A percentile compares a stretch with the other conserved stretches of the same genome.
phyloP scores from a whole-genome alignment of 2,888 invertebrate genomes.

The Archips crataeganus region DNA sequence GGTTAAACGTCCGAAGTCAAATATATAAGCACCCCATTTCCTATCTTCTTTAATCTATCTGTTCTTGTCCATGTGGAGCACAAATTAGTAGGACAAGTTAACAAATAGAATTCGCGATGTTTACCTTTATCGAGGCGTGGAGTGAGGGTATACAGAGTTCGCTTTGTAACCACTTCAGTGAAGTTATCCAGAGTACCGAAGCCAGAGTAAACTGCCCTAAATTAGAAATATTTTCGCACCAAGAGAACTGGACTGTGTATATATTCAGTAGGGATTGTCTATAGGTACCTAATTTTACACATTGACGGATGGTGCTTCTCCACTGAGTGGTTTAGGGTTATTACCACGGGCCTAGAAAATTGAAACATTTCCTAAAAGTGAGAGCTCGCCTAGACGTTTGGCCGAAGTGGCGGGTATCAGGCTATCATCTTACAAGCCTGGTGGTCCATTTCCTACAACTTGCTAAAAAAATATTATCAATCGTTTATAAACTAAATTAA shows the following conservation, averaged over 20 bases:
- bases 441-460: too few species aligned
- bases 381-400: too few species aligned
- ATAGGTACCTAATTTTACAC: too few species aligned
- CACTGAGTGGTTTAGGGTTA: too few species aligned
- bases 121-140: conserved; percentile 15
- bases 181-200: conserved; percentile 1
- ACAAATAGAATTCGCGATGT: conserved; percentile 29
- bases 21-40: background rate
- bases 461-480: too few species aligned
- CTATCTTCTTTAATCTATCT: background rate
- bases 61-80: conserved; percentile 11
- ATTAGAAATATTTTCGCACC: conserved; percentile 3
- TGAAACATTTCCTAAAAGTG: too few species aligned
- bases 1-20: background rate
- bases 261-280: too few species aligned
- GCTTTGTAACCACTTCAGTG: conserved; percentile 3
- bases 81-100: conserved; percentile 7
- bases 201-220: conserved; percentile 21
- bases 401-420: too few species aligned
- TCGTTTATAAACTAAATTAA: too few species aligned
- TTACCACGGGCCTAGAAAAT: too few species aligned
- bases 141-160: conserved; percentile 12
- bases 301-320: too few species aligned
- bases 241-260: background rate
- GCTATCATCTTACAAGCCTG: too few species aligned